Conservation (phyloP, 2,888 invertebrate genomes). For the Dolichomitus sp. region DNA sequence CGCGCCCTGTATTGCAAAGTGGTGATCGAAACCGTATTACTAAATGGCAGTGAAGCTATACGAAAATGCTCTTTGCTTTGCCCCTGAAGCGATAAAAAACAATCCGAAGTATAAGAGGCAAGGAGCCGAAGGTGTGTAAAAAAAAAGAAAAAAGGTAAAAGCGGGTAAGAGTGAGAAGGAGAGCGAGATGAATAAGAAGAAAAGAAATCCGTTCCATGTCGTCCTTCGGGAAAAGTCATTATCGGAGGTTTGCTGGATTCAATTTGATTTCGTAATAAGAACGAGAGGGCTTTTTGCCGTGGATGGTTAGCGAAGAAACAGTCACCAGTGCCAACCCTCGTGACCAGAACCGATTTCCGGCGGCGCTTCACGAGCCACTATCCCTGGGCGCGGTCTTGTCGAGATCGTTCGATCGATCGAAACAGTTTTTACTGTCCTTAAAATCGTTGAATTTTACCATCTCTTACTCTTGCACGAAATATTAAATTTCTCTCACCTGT, state of each 20-base stretch:
- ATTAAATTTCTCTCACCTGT: neutral
- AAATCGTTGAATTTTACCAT: constrained; percentile 24
- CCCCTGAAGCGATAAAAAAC: constrained; percentile 25
- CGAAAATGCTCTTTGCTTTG: neutral
- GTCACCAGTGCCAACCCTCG: constrained; percentile 41
- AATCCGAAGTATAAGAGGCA: neutral
- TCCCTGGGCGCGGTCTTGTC: constrained; percentile 12
- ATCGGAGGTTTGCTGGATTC: constrained; percentile 65
- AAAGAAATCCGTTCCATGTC: constrained; percentile 51
- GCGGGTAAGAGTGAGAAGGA: constrained; percentile 7
- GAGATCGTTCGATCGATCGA: constrained; percentile 41
- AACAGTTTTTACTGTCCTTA: constrained; percentile 30
- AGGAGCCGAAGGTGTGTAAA: constrained; percentile 26
- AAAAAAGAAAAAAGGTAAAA: neutral
- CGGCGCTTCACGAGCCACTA: constrained; percentile 39
- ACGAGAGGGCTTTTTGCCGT: constrained; percentile 43
- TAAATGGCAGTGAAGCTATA: constrained; percentile 18
- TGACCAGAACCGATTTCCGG: constrained; percentile 60
- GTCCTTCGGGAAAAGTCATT: constrained; percentile 61
- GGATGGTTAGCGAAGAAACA: constrained; percentile 43
- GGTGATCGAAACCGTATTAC: constrained; percentile 3
- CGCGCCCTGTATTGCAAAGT: constrained; percentile 4
- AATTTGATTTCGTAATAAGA: constrained; percentile 65
- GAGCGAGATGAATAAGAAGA: constrained; percentile 31
- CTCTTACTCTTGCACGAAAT: neutral